Base-by-base conservation (phyloP, 2,113 vertebrate genomes). In the Rynchops niger region DNA sequence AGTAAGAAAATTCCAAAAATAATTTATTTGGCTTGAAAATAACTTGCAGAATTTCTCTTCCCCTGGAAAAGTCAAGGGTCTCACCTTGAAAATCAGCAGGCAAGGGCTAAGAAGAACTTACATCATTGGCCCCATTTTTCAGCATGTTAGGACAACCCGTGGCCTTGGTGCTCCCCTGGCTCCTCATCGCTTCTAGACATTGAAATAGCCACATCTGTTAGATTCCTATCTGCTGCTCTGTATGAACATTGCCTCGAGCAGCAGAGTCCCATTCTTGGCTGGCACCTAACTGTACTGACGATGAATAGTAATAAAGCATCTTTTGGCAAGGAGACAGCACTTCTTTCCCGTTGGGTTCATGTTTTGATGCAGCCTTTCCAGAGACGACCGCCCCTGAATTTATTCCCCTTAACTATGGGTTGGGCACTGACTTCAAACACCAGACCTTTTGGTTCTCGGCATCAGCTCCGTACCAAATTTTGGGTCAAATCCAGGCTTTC, bases 131-230 rank as follows among this genome's bases (percentile, higher is more conserved):
- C n/a, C 21, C n/a, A 11, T 77, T 90, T 76, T 84, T 85, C 5
- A 0, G 45, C 74, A 30, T 53, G 62, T 91, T 86, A 55, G 67
- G 62, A 73, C 67, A 93, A 62, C 29, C 23, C 1, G 0, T 5
- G 1, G 23, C n/a, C 71, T 80, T 73, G 78, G 67, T 73, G 63
- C 71, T 95, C 34, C 50, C 42, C n/a, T 27, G 12, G 40, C 20
- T 91, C 32, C 56, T 63, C 62, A 61, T 82, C 1, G 0, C 45
- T 93, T 88, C 74, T 40, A 87, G 81, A 78, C 62, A 81, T 6
- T 66, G 91, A 83, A 96, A 71, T 55, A 91, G 74, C n/a, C 87
- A 86, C 66, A 82, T 91, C 78, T 90, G 74, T 80, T 85, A 88
- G 89, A 91, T 93, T 67, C 0, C 0, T 77, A 85, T 93, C 87